Conservation (phyloP, 2,113 vertebrate genomes). For the Hippocampus zosterae region DNA sequence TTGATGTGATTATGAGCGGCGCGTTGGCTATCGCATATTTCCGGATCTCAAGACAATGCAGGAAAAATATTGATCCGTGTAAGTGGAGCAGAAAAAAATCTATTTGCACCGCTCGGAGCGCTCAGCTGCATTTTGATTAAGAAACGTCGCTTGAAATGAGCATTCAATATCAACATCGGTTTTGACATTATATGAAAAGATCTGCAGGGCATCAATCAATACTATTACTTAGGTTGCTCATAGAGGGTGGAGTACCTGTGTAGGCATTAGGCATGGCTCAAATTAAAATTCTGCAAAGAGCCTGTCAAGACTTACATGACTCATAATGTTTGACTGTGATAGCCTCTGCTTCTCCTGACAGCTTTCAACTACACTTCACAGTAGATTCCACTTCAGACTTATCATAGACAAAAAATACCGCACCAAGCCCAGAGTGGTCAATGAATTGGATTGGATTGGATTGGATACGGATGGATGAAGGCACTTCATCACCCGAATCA, state of each 20-base stretch:
- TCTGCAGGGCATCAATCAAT: slow-evolving; percentile 40
- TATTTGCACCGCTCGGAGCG: slow-evolving; percentile 14
- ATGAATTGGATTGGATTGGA: not conserved
- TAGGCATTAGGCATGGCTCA: slow-evolving; percentile 20
- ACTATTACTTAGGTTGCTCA: slow-evolving; percentile 24
- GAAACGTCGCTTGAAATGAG: slow-evolving; percentile 36
- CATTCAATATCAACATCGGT: slow-evolving; percentile 21
- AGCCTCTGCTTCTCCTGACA: slow-evolving; percentile 20
- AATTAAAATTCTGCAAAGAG: slow-evolving; percentile 44
- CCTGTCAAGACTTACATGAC: slow-evolving; percentile 37
- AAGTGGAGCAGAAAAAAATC: slow-evolving; percentile 30
- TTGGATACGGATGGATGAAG: not conserved
- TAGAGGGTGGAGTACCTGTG: slow-evolving; percentile 21
- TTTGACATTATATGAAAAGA: slow-evolving; percentile 20
- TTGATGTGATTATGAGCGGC: slow-evolving; percentile 50
- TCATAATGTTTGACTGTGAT: slow-evolving; percentile 36
- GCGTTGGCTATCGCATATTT: slow-evolving; percentile 47
- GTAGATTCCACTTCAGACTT: slow-evolving; percentile 10
- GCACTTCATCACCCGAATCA: not conserved
- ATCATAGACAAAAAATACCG: slow-evolving; percentile 15
- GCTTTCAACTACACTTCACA: slow-evolving; percentile 16
- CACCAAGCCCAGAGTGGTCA: slow-evolving; percentile 15
- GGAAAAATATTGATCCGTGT: slow-evolving; percentile 45
- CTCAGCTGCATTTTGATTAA: slow-evolving; percentile 36
- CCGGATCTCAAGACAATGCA: slow-evolving; percentile 35